A percentile compares a stretch with the other conserved stretches of the same genome.
Conservation (phyloP, 2,888 invertebrate genomes). For the Ormyrus thymus region DNA sequence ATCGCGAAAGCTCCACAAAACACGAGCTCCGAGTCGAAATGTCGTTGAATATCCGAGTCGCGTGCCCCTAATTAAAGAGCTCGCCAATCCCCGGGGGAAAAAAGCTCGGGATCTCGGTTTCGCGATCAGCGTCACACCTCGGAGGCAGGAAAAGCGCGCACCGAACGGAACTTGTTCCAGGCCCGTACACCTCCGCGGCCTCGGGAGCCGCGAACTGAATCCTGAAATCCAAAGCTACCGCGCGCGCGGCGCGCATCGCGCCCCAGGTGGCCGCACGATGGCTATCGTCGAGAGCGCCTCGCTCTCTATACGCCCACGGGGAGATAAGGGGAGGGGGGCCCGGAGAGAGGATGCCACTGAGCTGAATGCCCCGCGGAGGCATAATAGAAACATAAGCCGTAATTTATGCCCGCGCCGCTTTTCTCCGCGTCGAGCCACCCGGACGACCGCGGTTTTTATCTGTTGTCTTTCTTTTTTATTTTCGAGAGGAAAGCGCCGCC, state of each 20-base stretch:
- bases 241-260: background rate
- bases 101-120: too few relatives aligned
- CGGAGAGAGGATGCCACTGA: slow-evolving; percentile 12
- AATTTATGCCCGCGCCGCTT: slow-evolving; percentile 36
- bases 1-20: too few relatives aligned
- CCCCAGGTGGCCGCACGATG: slow-evolving; percentile 38
- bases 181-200: background rate
- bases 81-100: too few relatives aligned
- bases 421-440: too few relatives aligned
- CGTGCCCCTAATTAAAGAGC: too few relatives aligned
- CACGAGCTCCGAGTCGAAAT: too few relatives aligned
- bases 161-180: background rate
- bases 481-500: too few relatives aligned
- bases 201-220: slow-evolving; percentile 20
- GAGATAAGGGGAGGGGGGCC: slow-evolving; percentile 3
- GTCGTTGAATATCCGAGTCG: too few relatives aligned
- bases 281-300: slow-evolving; percentile 6
- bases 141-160: too few relatives aligned
- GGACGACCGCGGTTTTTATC: too few relatives aligned
- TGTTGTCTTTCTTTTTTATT: too few relatives aligned
- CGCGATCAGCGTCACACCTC: too few relatives aligned
- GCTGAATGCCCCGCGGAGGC: background rate
- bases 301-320: background rate
- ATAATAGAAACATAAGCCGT: slow-evolving; percentile 46
- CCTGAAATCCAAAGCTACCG: slow-evolving; percentile 8